These are phyloP conservation scores for Gasterosteus nipponicus DNA, from an alignment of 2,113 vertebrate genomes.

Conservation along the genomic window DNA sequence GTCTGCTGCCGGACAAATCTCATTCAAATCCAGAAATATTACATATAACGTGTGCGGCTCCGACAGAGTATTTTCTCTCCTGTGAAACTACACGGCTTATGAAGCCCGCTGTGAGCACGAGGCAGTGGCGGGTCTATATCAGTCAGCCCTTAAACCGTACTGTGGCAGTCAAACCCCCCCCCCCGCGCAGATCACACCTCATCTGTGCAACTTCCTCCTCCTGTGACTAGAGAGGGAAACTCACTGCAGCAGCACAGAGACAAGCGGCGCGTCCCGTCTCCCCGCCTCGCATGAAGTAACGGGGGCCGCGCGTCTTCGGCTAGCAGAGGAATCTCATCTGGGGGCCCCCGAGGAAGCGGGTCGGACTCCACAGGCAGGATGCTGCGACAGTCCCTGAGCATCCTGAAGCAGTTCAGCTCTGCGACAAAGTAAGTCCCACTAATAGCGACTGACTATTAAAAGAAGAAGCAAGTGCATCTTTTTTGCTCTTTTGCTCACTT, in stretches of 20 bases:
- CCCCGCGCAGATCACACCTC: slow-evolving; percentile 29
- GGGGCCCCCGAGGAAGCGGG: slow-evolving; percentile 14
- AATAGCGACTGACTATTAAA: background rate
- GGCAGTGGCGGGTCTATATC: background rate
- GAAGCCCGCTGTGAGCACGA: background rate
- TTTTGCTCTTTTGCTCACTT: too few species aligned
- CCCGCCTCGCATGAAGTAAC: slow-evolving; percentile 26
- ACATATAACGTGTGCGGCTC: too few species aligned
- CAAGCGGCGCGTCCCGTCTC: background rate
- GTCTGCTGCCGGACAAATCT: background rate
- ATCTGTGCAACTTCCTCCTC: slow-evolving; percentile 78
- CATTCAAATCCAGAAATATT: background rate
- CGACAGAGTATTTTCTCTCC: background rate
- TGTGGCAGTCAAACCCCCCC: slow-evolving; percentile 53
- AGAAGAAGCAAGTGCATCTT: background rate
- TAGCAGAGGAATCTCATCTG: background rate
- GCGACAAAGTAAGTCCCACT: slow-evolving; percentile 59
- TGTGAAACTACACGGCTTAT: background rate
- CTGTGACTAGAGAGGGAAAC: slow-evolving; percentile 68
- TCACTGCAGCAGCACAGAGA: background rate
- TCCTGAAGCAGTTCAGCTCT: slow-evolving; percentile 79
- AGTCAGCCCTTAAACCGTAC: slow-evolving; percentile 24
- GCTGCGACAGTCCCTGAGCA: slow-evolving; percentile 81
- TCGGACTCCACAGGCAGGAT: slow-evolving; percentile 62
- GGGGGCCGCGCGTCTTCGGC: background rate